Conservation (phyloP, 2,113 vertebrate genomes). For the Thamnaconus septentrionalis region DNA sequence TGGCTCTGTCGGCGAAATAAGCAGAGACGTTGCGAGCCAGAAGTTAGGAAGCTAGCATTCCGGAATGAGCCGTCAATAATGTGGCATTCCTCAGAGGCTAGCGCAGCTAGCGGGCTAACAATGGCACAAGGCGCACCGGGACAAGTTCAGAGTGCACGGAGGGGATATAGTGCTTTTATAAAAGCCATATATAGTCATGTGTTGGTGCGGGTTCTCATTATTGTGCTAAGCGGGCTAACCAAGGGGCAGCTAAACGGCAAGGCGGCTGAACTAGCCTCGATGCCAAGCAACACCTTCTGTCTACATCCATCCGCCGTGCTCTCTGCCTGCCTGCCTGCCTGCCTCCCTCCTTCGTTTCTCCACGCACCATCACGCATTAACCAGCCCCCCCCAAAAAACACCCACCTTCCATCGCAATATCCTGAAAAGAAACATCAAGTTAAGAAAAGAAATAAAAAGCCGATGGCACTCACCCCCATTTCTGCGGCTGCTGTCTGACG, state of each 20-base stretch:
- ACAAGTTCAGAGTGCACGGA: conserved; percentile 9
- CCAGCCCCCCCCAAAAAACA: conserved; percentile 11
- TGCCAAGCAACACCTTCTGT: conserved; percentile 27
- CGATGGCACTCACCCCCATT: conserved; percentile 69
- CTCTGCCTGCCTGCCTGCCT: conserved; percentile 2
- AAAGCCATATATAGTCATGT: not conserved
- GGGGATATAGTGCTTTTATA: not conserved
- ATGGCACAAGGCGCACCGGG: conserved; percentile 33
- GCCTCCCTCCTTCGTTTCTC: conserved; percentile 6
- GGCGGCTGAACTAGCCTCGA: not conserved
- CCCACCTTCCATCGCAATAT: conserved; percentile 9
- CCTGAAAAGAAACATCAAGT: not conserved
- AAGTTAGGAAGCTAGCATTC: conserved; percentile 13
- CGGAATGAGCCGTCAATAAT: conserved; percentile 13
- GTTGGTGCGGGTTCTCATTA: not conserved
- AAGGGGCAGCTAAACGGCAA: conserved; percentile 27
- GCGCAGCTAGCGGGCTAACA: conserved; percentile 50
- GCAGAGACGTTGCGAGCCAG: too few species aligned
- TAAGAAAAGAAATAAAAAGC: conserved; percentile 6
- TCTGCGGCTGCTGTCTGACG: conserved; percentile 26
- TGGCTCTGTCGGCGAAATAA: too few species aligned
- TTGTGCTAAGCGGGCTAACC: not conserved
- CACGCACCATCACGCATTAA: conserved; percentile 19
- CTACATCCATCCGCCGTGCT: conserved; percentile 45
- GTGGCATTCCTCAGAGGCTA: conserved; percentile 46